These are phyloP conservation scores for Campylomormyrus tamandua DNA, from an alignment of 2,113 vertebrate species.

Conservation along the genomic window DNA sequence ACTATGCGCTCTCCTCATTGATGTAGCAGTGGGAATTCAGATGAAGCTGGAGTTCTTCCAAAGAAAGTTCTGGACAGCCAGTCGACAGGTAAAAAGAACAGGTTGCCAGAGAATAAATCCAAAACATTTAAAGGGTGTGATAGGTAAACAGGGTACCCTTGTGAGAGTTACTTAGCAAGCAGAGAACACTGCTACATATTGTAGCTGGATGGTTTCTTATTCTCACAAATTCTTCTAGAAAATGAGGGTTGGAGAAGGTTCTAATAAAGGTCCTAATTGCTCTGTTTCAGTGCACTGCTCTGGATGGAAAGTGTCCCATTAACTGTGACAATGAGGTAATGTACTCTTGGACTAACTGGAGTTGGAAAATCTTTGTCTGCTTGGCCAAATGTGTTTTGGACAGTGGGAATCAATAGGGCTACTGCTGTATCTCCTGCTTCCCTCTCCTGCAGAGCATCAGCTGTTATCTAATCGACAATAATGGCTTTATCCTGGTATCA, in stretches of 20 bases:
- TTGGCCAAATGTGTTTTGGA: background rate
- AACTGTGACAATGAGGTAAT: slow-evolving; percentile 90
- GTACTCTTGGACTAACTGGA: slow-evolving; percentile 15
- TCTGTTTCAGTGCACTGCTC: slow-evolving; percentile 74
- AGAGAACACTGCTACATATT: background rate
- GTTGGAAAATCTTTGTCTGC: background rate
- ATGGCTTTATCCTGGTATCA: slow-evolving; percentile 93
- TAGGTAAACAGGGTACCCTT: background rate
- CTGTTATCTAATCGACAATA: slow-evolving; percentile 98
- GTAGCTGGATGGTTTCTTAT: background rate
- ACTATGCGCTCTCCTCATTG: slow-evolving; percentile 22
- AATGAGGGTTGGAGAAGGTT: background rate
- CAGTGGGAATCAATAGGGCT: background rate
- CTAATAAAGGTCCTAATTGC: background rate
- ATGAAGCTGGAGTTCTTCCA: slow-evolving; percentile 99
- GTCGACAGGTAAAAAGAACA: slow-evolving; percentile 76
- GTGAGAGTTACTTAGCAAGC: background rate
- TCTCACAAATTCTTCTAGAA: background rate
- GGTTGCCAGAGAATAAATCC: background rate
- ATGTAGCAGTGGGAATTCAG: slow-evolving; percentile 90
- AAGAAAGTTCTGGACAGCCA: slow-evolving; percentile 97
- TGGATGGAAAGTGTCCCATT: slow-evolving; percentile 88
- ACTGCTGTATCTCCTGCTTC: background rate
- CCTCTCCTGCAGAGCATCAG: slow-evolving; percentile 71
- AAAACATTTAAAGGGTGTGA: background rate